phyloP scores from a whole-genome alignment of 92 coral and sea anemone genomes.

The Paragorgia papillata region DNA sequence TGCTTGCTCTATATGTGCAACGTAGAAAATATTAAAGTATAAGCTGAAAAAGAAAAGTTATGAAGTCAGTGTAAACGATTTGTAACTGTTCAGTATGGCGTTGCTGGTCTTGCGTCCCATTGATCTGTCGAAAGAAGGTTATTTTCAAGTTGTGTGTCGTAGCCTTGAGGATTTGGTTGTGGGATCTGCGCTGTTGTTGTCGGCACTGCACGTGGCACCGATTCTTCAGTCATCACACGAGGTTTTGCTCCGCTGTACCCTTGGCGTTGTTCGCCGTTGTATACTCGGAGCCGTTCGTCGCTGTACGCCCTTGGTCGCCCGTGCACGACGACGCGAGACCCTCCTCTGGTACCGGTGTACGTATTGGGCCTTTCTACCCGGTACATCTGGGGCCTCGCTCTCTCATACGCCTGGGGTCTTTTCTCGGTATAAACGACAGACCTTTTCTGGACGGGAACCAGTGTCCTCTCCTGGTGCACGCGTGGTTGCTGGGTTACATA shows the following conservation, averaged over 20 bases:
- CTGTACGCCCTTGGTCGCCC: not conserved
- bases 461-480: not conserved
- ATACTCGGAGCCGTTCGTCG: not conserved
- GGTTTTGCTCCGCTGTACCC: not conserved
- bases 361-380: not conserved
- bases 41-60: too few relatives aligned
- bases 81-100: slow-evolving; percentile 34
- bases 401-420: not conserved
- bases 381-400: not conserved
- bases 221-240: not conserved
- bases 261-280: not conserved
- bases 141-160: slow-evolving; percentile 12
- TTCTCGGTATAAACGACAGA: not conserved
- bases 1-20: too few relatives aligned
- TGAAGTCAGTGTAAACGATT: too few relatives aligned
- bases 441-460: not conserved
- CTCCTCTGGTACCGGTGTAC: not conserved
- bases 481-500: not conserved
- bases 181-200: not conserved
- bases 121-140: slow-evolving; percentile 11
- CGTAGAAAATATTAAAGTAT: too few relatives aligned
- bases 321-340: not conserved
- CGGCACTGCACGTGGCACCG: not conserved
- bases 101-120: slow-evolving; percentile 14
- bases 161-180: not conserved